Evolutionary conservation across 1,140 invertebrate genomes (phyloP).

Genomic region (Acromyrmex charruanus): DNA sequence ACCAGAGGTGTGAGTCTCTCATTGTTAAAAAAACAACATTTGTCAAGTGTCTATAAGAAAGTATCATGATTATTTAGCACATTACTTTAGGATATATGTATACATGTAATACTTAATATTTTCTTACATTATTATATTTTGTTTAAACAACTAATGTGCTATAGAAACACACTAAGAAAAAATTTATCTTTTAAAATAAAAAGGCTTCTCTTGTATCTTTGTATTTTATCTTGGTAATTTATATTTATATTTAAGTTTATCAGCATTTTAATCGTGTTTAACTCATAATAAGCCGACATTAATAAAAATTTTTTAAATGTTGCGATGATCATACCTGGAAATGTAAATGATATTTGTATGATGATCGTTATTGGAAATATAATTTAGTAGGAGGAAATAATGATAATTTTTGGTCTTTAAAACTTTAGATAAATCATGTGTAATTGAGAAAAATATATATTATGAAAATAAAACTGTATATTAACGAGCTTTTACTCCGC

Average conservation of each 20-base stretch:
- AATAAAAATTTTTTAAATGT: not conserved
- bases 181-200: not conserved
- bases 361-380: no score
- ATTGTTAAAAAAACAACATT: constrained; percentile 39
- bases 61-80: not conserved
- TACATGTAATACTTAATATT: not conserved
- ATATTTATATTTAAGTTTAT: constrained; percentile 2
- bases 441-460: no score
- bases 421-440: no score
- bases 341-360: not conserved
- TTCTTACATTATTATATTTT: not conserved
- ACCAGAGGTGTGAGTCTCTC: constrained; percentile 57
- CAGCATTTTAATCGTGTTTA: not conserved
- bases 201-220: not conserved
- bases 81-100: not conserved
- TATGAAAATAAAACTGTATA: no score
- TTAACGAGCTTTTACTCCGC: no score
- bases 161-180: not conserved
- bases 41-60: constrained; percentile 5
- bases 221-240: not conserved
- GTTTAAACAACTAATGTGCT: not conserved
- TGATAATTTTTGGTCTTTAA: no score
- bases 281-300: not conserved
- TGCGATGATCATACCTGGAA: not conserved
- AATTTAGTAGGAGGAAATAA: no score